Conservation (phyloP, 2,797 vertebrate species). For the Eulemur coronatus region DNA sequence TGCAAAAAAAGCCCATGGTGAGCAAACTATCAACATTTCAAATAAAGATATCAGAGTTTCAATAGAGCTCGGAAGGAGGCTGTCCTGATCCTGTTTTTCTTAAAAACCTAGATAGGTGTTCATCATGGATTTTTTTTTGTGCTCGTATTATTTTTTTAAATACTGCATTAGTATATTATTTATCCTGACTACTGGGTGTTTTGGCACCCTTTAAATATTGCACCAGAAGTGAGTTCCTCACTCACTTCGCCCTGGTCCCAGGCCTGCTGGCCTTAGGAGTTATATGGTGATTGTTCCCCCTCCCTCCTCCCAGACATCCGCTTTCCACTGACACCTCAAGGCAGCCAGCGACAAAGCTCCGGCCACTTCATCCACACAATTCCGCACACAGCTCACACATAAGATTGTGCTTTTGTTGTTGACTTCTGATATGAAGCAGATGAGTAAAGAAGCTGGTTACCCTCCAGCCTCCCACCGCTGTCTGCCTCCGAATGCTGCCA, state of each 20-base stretch:
- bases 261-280: background rate
- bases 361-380: background rate
- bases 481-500: background rate
- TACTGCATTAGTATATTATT: background rate
- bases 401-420: background rate
- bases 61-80: accelerated
- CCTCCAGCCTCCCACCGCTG: background rate
- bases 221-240: background rate
- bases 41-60: background rate
- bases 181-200: background rate
- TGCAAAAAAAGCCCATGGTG: background rate
- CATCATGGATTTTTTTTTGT: background rate
- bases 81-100: background rate
- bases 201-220: background rate
- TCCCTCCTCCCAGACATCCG: background rate
- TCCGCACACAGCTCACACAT: background rate
- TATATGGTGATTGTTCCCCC: background rate
- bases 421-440: background rate
- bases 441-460: background rate
- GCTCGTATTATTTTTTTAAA: background rate
- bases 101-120: background rate
- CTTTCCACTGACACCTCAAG: background rate
- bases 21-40: background rate
- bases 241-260: too few relatives aligned
- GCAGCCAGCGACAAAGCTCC: background rate